These are phyloP conservation scores for Todiramphus saurophagus DNA, from an alignment of 2,113 vertebrate species.

Conservation along the genomic window DNA sequence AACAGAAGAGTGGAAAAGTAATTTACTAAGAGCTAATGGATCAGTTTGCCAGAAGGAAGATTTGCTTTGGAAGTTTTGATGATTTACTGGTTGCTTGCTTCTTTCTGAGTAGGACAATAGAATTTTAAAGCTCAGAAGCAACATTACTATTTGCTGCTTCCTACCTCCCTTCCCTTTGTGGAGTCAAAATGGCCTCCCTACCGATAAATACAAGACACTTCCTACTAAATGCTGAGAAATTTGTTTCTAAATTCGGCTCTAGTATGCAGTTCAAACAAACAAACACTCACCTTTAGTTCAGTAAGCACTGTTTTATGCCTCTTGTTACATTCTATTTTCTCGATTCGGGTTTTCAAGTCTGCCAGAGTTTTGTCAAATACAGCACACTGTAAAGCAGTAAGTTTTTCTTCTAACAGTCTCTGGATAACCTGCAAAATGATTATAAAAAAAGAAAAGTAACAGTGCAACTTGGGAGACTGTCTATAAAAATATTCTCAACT, in stretches of 20 bases:
- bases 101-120: neutral
- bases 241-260: neutral
- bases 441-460: neutral
- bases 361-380: conserved; percentile 88
- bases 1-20: neutral
- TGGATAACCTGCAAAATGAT: conserved; percentile 84
- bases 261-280: neutral
- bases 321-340: conserved; percentile 89
- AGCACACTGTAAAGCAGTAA: conserved; percentile 82
- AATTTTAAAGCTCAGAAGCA: neutral
- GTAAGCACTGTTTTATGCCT: conserved; percentile 90
- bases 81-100: neutral
- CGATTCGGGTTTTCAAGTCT: conserved; percentile 89
- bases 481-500: neutral
- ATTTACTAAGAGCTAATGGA: neutral
- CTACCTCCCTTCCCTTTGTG: rapidly evolving
- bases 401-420: conserved; percentile 87
- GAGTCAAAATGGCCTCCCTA: neutral
- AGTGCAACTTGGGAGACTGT: neutral
- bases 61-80: neutral
- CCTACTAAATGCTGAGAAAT: neutral
- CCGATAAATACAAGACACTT: neutral
- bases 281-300: conserved; percentile 84
- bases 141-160: neutral
- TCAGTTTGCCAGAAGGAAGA: neutral